Conservation (phyloP, 2,113 vertebrate species). For the Excalfactoria chinensis region DNA sequence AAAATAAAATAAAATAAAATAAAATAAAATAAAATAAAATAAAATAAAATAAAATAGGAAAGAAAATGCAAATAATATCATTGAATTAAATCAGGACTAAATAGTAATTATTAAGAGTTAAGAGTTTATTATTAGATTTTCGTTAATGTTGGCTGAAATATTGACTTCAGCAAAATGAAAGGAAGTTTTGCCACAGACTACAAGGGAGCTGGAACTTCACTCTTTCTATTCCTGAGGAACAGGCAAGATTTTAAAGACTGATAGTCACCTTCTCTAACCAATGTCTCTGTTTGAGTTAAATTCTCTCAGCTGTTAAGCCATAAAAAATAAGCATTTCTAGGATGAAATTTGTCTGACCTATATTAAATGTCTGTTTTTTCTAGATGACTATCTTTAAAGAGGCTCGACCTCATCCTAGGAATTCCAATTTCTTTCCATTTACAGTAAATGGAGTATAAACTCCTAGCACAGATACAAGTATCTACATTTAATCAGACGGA, state of each 20-base stretch:
- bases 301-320: neutral
- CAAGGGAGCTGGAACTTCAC: neutral
- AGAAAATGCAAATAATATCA: neutral
- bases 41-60: too few species aligned
- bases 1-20: too few species aligned
- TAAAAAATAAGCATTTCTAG: neutral
- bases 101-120: neutral
- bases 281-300: neutral
- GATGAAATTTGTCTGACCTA: neutral
- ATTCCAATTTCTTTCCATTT: neutral
- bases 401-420: neutral
- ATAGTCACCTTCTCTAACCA: neutral
- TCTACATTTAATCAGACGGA: neutral
- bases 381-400: neutral
- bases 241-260: neutral
- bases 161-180: neutral
- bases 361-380: neutral
- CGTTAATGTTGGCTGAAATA: neutral
- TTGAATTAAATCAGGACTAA: neutral
- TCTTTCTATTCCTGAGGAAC: neutral
- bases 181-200: neutral
- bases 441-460: neutral
- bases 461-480: neutral
- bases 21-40: too few species aligned
- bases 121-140: neutral